phyloP scores from a whole-genome alignment of 2,888 invertebrate genomes.

The Cheilosia vulpina region DNA sequence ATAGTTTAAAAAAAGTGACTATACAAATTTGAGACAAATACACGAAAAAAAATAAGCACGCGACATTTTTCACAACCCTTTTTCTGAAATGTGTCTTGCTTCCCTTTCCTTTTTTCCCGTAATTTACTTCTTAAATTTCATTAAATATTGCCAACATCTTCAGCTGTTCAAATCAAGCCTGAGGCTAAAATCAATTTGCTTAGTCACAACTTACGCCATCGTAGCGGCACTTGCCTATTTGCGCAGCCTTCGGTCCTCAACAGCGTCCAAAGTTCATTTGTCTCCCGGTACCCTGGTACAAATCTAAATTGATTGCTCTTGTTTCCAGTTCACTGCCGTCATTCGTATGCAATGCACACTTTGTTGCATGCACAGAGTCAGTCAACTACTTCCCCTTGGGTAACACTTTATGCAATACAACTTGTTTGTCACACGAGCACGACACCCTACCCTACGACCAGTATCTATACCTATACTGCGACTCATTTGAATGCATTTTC shows the following conservation, averaged over 20 bases:
- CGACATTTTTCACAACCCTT: too few relatives aligned
- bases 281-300: not conserved
- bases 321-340: constrained; percentile 9
- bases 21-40: too few relatives aligned
- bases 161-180: too few relatives aligned
- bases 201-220: not conserved
- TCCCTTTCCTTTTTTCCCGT: too few relatives aligned
- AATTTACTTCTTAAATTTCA: too few relatives aligned
- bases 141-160: too few relatives aligned
- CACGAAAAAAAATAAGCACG: too few relatives aligned
- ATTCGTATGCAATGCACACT: not conserved
- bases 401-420: constrained; percentile 33
- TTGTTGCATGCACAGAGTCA: not conserved
- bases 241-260: too few relatives aligned
- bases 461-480: constrained; percentile 4
- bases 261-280: too few relatives aligned
- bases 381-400: constrained; percentile 1
- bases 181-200: constrained; percentile 14
- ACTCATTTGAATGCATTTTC: constrained; percentile 21
- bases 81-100: too few relatives aligned
- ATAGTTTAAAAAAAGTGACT: too few relatives aligned
- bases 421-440: not conserved
- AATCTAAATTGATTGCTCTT: constrained; percentile 26
- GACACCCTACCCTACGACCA: not conserved
- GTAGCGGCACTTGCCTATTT: not conserved